A percentile compares a stretch with the other conserved stretches of the same genome.
Evolutionary conservation across 2,797 vertebrate species (phyloP).

Genomic region (Botia kubotai): DNA sequence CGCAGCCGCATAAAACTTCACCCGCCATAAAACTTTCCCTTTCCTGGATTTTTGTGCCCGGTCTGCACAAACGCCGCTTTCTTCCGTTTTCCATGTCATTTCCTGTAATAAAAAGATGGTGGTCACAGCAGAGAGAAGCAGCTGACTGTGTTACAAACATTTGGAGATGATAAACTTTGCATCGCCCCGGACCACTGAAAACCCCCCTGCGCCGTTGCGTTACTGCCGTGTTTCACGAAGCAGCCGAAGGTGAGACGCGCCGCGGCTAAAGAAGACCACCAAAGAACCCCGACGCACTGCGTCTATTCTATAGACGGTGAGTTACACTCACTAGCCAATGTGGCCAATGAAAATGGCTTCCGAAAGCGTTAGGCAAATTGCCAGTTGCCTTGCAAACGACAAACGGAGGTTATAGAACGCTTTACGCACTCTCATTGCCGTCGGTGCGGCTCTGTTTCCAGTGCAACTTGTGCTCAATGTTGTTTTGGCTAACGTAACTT

Average conservation of each 20-base stretch:
- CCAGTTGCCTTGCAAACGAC: slow-evolving; percentile 67
- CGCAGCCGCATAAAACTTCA: not conserved
- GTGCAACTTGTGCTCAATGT: not conserved
- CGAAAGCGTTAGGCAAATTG: slow-evolving; percentile 73
- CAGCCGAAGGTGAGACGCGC: slow-evolving; percentile 20
- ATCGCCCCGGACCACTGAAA: slow-evolving; percentile 74
- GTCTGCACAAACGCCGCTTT: slow-evolving; percentile 83
- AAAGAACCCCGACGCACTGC: slow-evolving; percentile 60
- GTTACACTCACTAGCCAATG: slow-evolving; percentile 84
- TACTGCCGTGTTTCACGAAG: slow-evolving; percentile 49
- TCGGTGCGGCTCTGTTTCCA: not conserved
- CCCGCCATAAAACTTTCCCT: slow-evolving; percentile 61
- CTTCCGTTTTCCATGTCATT: slow-evolving; percentile 96
- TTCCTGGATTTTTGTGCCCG: slow-evolving; percentile 76
- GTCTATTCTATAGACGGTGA: slow-evolving; percentile 78
- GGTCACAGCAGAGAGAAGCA: slow-evolving; percentile 88
- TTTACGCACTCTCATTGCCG: not conserved
- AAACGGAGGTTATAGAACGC: slow-evolving; percentile 18
- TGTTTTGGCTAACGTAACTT: slow-evolving; percentile 22
- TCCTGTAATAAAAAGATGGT: slow-evolving; percentile 97
- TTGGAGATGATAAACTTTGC: slow-evolving; percentile 70
- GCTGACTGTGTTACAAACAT: slow-evolving; percentile 79
- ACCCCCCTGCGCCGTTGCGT: slow-evolving; percentile 61
- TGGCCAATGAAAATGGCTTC: slow-evolving; percentile 90
- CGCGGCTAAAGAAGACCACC: slow-evolving; percentile 29